Evolutionary conservation across 2,797 vertebrate species (phyloP), one percentile per base, ranked within the genome.

Genomic region (Passerculus sandwichensis): DNA sequence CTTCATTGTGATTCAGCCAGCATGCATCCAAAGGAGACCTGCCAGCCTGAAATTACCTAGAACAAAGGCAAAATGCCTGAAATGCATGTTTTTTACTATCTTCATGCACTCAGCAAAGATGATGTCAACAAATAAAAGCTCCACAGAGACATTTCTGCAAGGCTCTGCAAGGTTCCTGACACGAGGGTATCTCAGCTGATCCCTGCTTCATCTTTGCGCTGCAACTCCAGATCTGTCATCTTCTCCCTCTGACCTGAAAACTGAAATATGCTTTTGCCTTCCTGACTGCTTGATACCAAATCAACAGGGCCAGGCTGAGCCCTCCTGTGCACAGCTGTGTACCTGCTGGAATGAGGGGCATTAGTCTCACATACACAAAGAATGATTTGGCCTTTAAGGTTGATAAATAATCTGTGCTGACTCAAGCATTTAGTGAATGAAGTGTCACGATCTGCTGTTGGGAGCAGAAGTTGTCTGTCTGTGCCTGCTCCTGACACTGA

Each of bases 1-100:
- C 95, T 94, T 97, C 97, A 96, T 97, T 98, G 96, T 94, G 93
- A 98, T 98, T 97, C 97, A 97, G 86, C 64, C 97, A 96, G 81
- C 93, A 20, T 47, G 72, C 96, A 74, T 96, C 85, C 90, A 70
- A 91, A 86, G 91, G 89, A 93, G 94, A 96, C 87, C 94, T 57
- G 93, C 95, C 96, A 97, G 93, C 95, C 96, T 96, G 88, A 96
- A 97, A 97, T 97, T 94, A 93, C 44, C 96, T 94, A 94, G 93
- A 97, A 97, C 96, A 97, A 97, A 96, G 85, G 94, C 82, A 92
- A 95, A 94, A 74, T 83, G 71, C 82, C 67, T 91, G 77, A 95
- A 94, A 93, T 65, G 92, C 56, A 26, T 93, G 73, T 89, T 95
- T 93, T 76, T 91, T 64, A 3, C 89, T 71, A 7, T 66, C 90